Evolutionary conservation across 1,140 invertebrate species (phyloP).

Genomic region (Dendroctonus valens): DNA sequence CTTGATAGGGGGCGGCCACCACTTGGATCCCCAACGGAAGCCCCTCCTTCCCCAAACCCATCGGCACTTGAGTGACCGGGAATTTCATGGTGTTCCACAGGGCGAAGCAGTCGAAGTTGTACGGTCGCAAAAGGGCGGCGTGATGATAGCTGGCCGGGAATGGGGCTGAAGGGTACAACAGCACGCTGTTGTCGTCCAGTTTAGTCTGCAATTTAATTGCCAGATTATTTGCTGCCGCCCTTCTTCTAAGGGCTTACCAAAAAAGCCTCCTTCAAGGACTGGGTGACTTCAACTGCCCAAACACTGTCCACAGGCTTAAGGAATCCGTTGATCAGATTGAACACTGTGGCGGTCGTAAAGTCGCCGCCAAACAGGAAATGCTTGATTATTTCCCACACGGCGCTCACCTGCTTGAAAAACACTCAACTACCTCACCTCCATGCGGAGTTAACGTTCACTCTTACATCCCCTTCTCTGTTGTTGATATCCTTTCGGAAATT

Average conservation of each 20-base stretch:
- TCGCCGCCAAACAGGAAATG: slow-evolving; percentile 57
- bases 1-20: slow-evolving; percentile 72
- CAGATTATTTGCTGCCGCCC: background rate
- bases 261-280: slow-evolving; percentile 60
- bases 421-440: no score
- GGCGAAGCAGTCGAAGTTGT: slow-evolving; percentile 86
- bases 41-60: slow-evolving; percentile 72
- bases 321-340: slow-evolving; percentile 63
- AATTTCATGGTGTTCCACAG: slow-evolving; percentile 85
- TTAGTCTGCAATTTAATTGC: slow-evolving; percentile 55
- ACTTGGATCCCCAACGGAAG: slow-evolving; percentile 82
- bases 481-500: slow-evolving; percentile 63
- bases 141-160: slow-evolving; percentile 83
- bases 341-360: slow-evolving; percentile 65
- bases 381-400: slow-evolving; percentile 58
- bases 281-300: slow-evolving; percentile 63
- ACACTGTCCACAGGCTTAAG: slow-evolving; percentile 61
- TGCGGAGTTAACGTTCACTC: no score
- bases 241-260: slow-evolving; percentile 51
- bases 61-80: slow-evolving; percentile 79
- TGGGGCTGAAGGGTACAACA: slow-evolving; percentile 84
- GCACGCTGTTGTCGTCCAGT: slow-evolving; percentile 75
- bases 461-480: slow-evolving; percentile 57
- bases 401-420: slow-evolving; percentile 45
- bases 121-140: slow-evolving; percentile 73